Evolutionary conservation across 2,113 vertebrate species (phyloP).

Genomic region (Vulpes vulpes): DNA sequence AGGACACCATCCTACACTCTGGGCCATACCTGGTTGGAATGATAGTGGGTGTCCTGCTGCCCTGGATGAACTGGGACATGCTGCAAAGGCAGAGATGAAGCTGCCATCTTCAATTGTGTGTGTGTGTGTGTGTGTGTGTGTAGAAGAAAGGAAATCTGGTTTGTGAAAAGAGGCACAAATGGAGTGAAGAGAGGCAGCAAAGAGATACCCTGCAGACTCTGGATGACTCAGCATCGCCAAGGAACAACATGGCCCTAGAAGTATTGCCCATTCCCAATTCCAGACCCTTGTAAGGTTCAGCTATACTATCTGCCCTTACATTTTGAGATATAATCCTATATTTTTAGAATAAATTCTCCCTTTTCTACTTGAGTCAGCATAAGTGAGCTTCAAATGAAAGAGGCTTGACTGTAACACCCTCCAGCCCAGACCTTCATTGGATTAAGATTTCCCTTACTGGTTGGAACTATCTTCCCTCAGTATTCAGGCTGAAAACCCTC

Average conservation of each 20-base stretch:
- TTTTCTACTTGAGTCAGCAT: background rate
- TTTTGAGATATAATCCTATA: background rate
- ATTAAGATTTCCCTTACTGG: background rate
- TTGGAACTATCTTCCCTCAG: background rate
- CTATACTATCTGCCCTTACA: background rate
- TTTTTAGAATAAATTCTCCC: background rate
- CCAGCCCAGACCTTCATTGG: background rate
- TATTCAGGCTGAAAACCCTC: background rate
- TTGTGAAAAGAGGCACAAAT: background rate
- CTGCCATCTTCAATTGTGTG: background rate
- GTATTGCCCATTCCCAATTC: background rate
- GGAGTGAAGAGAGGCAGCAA: background rate
- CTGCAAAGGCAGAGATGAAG: background rate
- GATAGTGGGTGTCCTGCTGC: accelerated
- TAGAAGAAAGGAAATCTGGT: background rate
- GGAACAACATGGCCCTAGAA: background rate
- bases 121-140: background rate
- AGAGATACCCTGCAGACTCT: accelerated
- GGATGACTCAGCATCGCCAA: background rate
- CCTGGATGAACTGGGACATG: background rate
- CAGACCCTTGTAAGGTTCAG: background rate
- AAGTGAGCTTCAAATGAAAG: background rate
- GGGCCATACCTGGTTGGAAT: background rate
- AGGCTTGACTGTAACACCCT: background rate
- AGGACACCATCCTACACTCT: background rate